Evolutionary conservation across 2,113 vertebrate genomes (phyloP), one percentile per base, ranked within the genome.

Genomic region (Ramphastos sulfuratus): DNA sequence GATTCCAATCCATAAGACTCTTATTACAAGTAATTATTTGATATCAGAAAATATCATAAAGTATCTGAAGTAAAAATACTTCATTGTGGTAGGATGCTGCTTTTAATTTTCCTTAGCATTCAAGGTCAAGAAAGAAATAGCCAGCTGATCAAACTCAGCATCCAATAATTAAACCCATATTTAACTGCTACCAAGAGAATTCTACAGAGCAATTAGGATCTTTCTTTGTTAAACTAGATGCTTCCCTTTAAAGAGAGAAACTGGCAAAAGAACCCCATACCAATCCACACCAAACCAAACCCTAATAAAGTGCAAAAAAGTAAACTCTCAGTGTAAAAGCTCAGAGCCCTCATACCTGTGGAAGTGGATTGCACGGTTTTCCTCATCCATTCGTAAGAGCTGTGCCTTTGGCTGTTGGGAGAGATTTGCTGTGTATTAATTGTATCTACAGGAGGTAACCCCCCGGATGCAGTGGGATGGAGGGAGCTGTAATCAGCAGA

Each of bases 321-420:
- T 7, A 9, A 80, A 74, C 81, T 4, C 23, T 90, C 33, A 39
- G 54, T 44, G 9, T 15, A 33, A 89, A 86, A 46, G 31, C 80
- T 92, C 72, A 5, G 20, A 5, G 69, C 66, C 73, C 72, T 89
- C 98, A 93, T 96, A 99, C 99, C 99, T 94, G 98, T 99, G 15
- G 99, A 98, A 37, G 98, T 98, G 8, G 98, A 98, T 85, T 98
- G 98, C 37, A 98, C 98, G 0, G 98, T 98, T 98, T 98, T 99
- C 82, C 98, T 98, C 98, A 99, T 99, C 98, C 98, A 99, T 92
- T 99, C 98, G 42, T 98, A 99, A 37, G 98, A 98, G 96, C 98
- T 98, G 96, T 98, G 98, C 85, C 98, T 96, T 94, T 98, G 98
- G 88, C 97, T 98, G 58, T 97, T 97, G 15, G 98, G 98, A 54